A percentile compares a stretch with the other conserved stretches of the same genome.
These are phyloP conservation scores for Cetonia aurata DNA, from an alignment of 2,888 invertebrate species.

Conservation along the genomic window DNA sequence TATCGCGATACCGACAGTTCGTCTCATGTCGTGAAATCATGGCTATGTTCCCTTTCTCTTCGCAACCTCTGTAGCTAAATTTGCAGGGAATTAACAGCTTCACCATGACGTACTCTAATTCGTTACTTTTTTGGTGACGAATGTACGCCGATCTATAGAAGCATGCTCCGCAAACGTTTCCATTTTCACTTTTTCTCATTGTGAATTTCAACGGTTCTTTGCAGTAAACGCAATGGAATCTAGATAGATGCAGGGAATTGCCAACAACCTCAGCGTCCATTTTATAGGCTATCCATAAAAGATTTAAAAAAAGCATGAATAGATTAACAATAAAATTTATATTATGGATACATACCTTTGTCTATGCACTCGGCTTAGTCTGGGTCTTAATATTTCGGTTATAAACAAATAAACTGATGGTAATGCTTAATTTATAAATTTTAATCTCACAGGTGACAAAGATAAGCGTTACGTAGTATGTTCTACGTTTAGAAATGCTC, in stretches of 20 bases:
- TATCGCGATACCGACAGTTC: slow-evolving; percentile 32
- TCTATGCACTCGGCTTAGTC: background rate
- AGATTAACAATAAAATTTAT: background rate
- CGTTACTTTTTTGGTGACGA: slow-evolving; percentile 1
- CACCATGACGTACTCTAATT: slow-evolving; percentile 33
- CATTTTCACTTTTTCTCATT: slow-evolving; percentile 30
- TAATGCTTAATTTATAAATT: too few species aligned
- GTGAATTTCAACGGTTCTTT: slow-evolving; percentile 35
- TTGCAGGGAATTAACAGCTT: slow-evolving; percentile 37
- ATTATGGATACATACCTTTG: slow-evolving; percentile 23
- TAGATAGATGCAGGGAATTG: background rate
- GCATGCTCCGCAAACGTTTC: slow-evolving; percentile 33
- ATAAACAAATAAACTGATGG: background rate
- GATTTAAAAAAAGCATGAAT: background rate
- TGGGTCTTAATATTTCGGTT: slow-evolving; percentile 1
- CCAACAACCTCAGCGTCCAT: slow-evolving; percentile 7
- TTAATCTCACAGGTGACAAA: too few species aligned
- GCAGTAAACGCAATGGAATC: slow-evolving; percentile 19
- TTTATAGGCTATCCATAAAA: background rate
- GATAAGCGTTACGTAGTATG: background rate
- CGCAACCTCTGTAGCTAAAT: slow-evolving; percentile 36
- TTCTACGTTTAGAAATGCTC: background rate
- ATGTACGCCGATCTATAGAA: slow-evolving; percentile 30
- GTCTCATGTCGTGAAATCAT: slow-evolving; percentile 40
- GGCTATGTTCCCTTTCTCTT: slow-evolving; percentile 21